Base-by-base conservation (phyloP, 64 coral and sea anemone genomes). In the Dendrophyllia cribrosa region DNA sequence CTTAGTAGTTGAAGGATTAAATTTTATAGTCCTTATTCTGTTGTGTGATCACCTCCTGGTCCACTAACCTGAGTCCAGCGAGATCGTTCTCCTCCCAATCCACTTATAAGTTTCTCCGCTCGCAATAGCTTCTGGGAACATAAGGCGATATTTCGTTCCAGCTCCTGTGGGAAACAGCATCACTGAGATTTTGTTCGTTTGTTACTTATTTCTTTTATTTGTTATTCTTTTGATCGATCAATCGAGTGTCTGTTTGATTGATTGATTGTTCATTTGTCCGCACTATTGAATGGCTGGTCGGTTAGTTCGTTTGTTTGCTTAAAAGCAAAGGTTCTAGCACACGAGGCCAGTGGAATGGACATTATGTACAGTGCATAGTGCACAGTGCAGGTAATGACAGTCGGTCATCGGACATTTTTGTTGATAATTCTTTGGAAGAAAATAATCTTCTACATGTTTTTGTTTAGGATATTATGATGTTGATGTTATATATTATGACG, bases 41-140 rank as follows among this genome's bases (percentile, higher is more conserved):
- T 9, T 56, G 53, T 34, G 34, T 34, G 53, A 56, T 56, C 3
- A 9, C 53, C 52, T 56, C 6, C 53, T 9, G 11, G 53, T 12
- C 49, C 3, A 23, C 56, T 79, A 43, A 96, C 97, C 91, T 98
- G 90, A 25, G 88, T 96, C 97, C 97, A 98, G 68, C 97, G 78
- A 7, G 94, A 88, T 53, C 94, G 76, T 87, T 98, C 97, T 26
- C 97, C 97, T 34, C 97, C 97, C 60, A 98, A 91, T 60, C 97
- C 97, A 83, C 88, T 96, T 3, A 98, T 77, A 1, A 98, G 94
- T 77, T 98, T 98, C 69, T 98, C 97, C 9, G 97, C 97, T 78
- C 97, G 74, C 70, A 92, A 78, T n/a, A 98, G 91, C 71, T 98
- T 98, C 77, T 98, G 77, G 19, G 97, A 96, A 91, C 97, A 98